A percentile compares a stretch with the other conserved stretches of the same genome.
Conservation (phyloP, 2,888 invertebrate species). For the Diploptera punctata region DNA sequence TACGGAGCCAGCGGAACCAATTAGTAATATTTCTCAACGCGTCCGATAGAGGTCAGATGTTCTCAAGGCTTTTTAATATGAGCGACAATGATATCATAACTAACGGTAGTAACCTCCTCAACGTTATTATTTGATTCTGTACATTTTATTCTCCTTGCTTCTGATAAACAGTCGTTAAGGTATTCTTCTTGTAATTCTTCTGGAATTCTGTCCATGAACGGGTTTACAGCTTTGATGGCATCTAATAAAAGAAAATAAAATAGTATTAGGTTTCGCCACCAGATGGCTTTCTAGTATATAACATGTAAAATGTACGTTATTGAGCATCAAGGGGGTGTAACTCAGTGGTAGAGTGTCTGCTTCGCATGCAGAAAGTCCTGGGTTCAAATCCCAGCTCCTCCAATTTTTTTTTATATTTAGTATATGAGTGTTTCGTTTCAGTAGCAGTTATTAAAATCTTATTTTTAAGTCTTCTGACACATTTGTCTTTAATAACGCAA, state of each 20-base stretch:
- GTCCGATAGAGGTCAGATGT: not conserved
- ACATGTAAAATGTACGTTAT: not conserved
- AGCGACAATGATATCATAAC: slow-evolving; percentile 60
- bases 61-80: slow-evolving; percentile 54
- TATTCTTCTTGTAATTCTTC: slow-evolving; percentile 64
- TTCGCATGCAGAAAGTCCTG: slow-evolving; percentile 72
- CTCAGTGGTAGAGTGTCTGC: slow-evolving; percentile 67
- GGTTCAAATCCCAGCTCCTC: slow-evolving; percentile 71
- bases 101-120: slow-evolving; percentile 56
- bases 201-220: slow-evolving; percentile 69
- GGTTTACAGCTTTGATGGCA: slow-evolving; percentile 70
- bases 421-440: too few species aligned
- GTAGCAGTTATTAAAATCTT: too few species aligned
- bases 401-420: slow-evolving; percentile 53
- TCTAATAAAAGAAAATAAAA: not conserved
- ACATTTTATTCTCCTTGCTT: slow-evolving; percentile 58
- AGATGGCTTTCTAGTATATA: not conserved
- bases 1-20: not conserved
- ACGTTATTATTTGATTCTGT: slow-evolving; percentile 53
- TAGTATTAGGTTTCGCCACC: not conserved
- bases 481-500: too few species aligned
- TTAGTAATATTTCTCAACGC: not conserved
- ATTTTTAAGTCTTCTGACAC: too few species aligned
- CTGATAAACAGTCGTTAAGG: slow-evolving; percentile 65
- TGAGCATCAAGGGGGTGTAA: slow-evolving; percentile 55